Conservation (phyloP, 1,140 invertebrate species). For the Zaprionus vittiger region DNA sequence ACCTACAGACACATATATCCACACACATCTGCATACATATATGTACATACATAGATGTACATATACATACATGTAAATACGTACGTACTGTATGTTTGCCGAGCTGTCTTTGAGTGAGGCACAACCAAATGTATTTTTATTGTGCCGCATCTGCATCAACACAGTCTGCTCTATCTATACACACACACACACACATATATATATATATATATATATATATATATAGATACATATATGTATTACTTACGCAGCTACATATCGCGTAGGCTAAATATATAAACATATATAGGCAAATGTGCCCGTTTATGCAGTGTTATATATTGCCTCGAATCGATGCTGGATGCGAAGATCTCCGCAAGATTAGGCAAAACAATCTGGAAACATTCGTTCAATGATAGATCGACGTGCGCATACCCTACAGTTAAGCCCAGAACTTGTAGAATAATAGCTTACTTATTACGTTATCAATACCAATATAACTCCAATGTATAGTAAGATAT, state of each 20-base stretch:
- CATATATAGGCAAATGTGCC: constrained; percentile 33
- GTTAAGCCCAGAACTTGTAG: not conserved
- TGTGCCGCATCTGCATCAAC: constrained; percentile 59
- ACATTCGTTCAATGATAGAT: too few species aligned
- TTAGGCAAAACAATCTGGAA: constrained; percentile 2
- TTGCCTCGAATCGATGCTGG: constrained; percentile 45
- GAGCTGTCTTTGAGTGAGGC: not conserved
- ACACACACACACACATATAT: not conserved
- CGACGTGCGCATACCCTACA: not conserved
- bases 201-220: constrained; percentile 6
- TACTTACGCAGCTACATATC: constrained; percentile 2
- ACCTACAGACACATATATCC: not conserved
- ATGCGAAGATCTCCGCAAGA: not conserved
- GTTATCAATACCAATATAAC: too few species aligned
- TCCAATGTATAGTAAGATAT: too few species aligned
- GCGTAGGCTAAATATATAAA: constrained; percentile 9
- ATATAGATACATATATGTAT: constrained; percentile 1
- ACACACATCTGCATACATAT: not conserved
- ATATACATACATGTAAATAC: not conserved
- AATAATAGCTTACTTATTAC: too few species aligned
- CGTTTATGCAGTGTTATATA: constrained; percentile 26
- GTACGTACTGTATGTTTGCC: not conserved
- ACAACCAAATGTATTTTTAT: constrained; percentile 56
- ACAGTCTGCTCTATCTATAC: not conserved
- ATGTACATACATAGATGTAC: not conserved